These are phyloP conservation scores for Amblyopsis hoosieri DNA, from an alignment of 2,797 vertebrate species.

Conservation along the genomic window DNA sequence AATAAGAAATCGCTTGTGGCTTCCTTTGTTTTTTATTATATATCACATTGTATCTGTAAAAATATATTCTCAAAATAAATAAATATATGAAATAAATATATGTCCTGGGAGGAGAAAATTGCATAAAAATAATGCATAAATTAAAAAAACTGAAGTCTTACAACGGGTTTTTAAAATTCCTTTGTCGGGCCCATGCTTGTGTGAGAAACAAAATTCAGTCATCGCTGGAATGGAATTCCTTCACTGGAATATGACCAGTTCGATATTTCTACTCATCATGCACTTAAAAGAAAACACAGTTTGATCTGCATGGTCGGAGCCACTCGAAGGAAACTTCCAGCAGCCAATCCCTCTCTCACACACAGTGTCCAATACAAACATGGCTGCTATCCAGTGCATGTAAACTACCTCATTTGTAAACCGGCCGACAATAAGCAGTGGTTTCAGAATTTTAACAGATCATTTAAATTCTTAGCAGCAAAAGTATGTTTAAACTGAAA, in stretches of 20 bases:
- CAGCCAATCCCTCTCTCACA: conserved; percentile 27
- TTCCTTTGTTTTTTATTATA: conserved; percentile 71
- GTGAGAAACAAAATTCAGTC: conserved; percentile 42
- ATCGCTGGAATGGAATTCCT: conserved; percentile 60
- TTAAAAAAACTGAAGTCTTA: conserved; percentile 83
- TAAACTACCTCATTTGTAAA: conserved; percentile 60
- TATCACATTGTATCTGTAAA: conserved; percentile 89
- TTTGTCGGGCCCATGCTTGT: conserved; percentile 47
- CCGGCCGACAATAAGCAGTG: conserved; percentile 43
- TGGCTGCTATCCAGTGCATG: conserved; percentile 68
- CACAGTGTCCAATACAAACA: conserved; percentile 41
- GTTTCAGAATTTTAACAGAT: conserved; percentile 35
- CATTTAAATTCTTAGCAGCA: conserved; percentile 56
- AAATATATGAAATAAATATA: conserved; percentile 99
- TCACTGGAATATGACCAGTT: conserved; percentile 45
- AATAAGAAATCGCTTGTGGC: conserved; percentile 38
- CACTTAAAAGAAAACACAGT: conserved; percentile 41
- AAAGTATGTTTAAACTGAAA: conserved; percentile 37
- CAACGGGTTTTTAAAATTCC: conserved; percentile 65
- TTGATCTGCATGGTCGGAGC: conserved; percentile 41
- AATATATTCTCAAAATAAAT: conserved; percentile 99
- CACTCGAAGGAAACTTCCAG: conserved; percentile 17
- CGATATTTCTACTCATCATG: conserved; percentile 33
- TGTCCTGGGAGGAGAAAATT: conserved; percentile 85
- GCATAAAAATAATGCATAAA: conserved; percentile 83